phyloP scores from a whole-genome alignment of 2,888 invertebrate species.

The Hedychridium roseum region DNA sequence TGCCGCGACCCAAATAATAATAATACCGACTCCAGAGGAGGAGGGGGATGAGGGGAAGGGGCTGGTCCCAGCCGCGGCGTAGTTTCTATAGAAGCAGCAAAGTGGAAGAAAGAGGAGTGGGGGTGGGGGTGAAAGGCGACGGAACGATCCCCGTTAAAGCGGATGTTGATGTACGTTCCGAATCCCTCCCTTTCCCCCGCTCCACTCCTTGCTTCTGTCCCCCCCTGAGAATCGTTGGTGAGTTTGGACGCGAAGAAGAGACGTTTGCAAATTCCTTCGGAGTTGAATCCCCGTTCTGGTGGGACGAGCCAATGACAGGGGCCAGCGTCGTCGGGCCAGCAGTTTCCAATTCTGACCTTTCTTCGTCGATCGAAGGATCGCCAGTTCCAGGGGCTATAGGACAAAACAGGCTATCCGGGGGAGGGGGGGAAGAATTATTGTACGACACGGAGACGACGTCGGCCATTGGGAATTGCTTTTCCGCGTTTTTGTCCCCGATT shows the following conservation, averaged over 20 bases:
- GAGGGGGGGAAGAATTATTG: no score
- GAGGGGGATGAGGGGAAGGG: background rate
- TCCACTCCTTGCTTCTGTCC: background rate
- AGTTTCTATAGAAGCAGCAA: slow-evolving; percentile 1
- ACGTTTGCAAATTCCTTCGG: no score
- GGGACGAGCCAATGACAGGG: no score
- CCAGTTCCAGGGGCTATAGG: no score
- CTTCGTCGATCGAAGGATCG: background rate
- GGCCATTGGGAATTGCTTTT: background rate
- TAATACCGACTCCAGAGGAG: slow-evolving; percentile 29
- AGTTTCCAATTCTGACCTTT: no score
- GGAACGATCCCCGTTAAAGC: background rate
- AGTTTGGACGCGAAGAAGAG: no score
- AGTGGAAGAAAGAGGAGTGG: background rate
- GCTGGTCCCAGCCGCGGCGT: no score
- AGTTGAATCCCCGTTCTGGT: no score
- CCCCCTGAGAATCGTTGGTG: no score
- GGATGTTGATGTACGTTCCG: background rate
- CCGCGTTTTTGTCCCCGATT: background rate
- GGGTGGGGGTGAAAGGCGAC: slow-evolving; percentile 3
- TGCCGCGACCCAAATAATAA: slow-evolving; percentile 56
- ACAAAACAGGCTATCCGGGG: no score
- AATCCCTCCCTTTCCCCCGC: background rate
- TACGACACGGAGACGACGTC: no score
- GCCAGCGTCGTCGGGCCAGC: no score